Evolutionary conservation across 2,797 vertebrate species (phyloP).

Genomic region (Halcyon smyrnensis): DNA sequence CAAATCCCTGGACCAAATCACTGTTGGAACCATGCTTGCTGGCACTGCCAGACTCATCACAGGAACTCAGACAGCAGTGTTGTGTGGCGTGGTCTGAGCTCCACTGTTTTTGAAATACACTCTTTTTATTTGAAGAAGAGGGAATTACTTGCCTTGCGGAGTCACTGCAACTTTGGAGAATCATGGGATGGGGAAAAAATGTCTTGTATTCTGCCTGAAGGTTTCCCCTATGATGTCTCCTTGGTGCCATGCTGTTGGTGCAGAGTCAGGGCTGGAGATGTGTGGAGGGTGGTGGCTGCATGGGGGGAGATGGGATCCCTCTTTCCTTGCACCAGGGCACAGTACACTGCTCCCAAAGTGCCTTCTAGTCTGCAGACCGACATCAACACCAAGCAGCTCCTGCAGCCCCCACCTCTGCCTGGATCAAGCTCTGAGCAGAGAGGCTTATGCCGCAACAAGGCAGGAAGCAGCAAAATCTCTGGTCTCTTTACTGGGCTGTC

Average conservation of each 20-base stretch:
- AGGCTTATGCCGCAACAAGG: neutral
- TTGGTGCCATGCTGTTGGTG: neutral
- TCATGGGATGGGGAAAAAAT: neutral
- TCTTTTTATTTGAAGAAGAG: neutral
- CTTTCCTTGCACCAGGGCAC: neutral
- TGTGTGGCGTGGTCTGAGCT: neutral
- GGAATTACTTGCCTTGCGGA: neutral
- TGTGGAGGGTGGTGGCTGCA: neutral
- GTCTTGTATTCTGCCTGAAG: neutral
- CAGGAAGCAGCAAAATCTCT: neutral
- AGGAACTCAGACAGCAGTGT: neutral
- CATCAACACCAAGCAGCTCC: neutral
- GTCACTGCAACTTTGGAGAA: neutral
- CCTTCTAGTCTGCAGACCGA: neutral
- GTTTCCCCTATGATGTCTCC: neutral
- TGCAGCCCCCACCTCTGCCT: neutral
- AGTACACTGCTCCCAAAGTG: neutral
- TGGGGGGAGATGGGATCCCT: neutral
- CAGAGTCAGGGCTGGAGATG: neutral
- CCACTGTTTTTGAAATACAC: neutral
- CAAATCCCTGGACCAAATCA: neutral
- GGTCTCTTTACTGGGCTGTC: neutral
- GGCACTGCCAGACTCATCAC: neutral
- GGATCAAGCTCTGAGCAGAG: rapidly evolving
- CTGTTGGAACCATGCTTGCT: rapidly evolving